Conservation (phyloP, 2,113 vertebrate species). For the Corvus moneduloides region DNA sequence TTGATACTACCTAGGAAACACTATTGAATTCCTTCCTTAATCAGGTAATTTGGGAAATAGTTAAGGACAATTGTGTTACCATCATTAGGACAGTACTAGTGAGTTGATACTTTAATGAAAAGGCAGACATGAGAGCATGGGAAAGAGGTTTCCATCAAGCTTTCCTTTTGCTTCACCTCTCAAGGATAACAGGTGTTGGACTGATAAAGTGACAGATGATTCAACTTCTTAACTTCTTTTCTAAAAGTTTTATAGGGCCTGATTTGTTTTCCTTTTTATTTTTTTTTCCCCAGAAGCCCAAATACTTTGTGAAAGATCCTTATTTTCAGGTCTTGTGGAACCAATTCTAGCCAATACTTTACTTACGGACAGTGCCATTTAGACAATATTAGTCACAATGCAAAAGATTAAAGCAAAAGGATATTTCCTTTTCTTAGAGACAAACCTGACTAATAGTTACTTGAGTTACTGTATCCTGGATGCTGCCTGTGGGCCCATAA, state of each 20-base stretch:
- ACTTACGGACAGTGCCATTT: background rate
- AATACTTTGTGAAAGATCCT: background rate
- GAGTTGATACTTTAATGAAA: background rate
- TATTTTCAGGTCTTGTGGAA: background rate
- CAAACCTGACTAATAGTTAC: background rate
- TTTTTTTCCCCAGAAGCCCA: fast-evolving
- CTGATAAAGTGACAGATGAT: background rate
- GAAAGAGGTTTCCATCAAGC: background rate
- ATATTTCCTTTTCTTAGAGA: background rate
- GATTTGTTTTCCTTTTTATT: background rate
- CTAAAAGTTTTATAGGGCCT: background rate
- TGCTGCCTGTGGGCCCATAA: background rate
- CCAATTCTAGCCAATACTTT: background rate
- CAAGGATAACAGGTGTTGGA: background rate
- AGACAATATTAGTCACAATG: background rate
- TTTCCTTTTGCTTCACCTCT: background rate
- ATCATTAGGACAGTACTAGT: background rate
- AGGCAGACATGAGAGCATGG: background rate
- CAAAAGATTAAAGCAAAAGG: background rate
- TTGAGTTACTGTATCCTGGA: background rate
- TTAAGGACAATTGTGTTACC: background rate
- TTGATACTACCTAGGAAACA: background rate
- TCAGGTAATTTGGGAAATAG: background rate
- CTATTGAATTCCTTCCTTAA: background rate
- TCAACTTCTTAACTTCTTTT: background rate